Conservation (phyloP, 2,888 invertebrate genomes). For the Desoria tigrina region DNA sequence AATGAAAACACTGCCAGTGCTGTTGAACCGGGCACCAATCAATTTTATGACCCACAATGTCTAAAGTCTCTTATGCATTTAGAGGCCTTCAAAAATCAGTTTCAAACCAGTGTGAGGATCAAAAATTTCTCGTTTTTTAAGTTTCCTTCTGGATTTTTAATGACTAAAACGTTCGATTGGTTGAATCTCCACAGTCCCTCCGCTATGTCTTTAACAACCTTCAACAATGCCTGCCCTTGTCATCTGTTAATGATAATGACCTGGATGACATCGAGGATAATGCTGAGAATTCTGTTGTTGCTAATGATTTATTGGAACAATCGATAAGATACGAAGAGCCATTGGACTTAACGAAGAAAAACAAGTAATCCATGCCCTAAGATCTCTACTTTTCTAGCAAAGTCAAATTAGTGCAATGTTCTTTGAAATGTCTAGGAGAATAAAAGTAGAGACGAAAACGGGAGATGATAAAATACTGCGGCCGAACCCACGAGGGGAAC, state of each 20-base stretch:
- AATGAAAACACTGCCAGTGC: neutral
- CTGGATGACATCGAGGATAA: neutral
- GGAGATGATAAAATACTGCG: constrained; percentile 26
- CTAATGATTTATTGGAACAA: neutral
- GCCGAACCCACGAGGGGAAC: constrained; percentile 46
- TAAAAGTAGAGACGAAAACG: neutral
- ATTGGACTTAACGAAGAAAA: constrained; percentile 40
- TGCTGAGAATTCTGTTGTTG: neutral
- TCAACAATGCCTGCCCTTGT: constrained; percentile 11
- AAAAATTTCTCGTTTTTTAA: neutral
- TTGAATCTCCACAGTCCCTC: constrained; percentile 6
- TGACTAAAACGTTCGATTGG: neutral
- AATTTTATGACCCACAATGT: constrained; percentile 37
- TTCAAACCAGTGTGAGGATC: constrained; percentile 32
- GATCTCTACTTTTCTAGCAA: neutral
- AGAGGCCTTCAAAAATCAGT: constrained; percentile 50
- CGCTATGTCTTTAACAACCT: constrained; percentile 9
- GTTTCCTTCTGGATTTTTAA: neutral
- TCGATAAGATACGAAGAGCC: constrained; percentile 36
- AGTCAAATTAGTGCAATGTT: too few relatives aligned
- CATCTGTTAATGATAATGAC: neutral
- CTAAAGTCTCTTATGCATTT: constrained; percentile 48
- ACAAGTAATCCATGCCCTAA: constrained; percentile 10
- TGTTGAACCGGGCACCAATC: neutral
- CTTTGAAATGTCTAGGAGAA: neutral